Evolutionary conservation across 2,113 vertebrate genomes (phyloP), one percentile per base, ranked within the genome.

Genomic region (Engraulis encrasicolus): DNA sequence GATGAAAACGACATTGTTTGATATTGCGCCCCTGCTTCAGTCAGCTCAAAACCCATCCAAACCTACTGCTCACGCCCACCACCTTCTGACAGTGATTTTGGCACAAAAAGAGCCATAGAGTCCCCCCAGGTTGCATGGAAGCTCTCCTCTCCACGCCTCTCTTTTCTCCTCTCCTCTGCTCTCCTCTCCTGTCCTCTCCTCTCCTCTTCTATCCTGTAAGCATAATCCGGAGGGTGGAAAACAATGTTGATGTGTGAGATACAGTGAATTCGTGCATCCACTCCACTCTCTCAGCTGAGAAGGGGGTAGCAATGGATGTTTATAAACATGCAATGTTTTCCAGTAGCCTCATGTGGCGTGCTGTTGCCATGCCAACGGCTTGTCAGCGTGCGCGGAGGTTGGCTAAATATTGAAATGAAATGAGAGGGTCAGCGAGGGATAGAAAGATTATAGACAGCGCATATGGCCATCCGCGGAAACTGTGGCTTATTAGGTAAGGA

Each of bases 311-410:
- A 71, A 71, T 14, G 15, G 61, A 71, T 71, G 61, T 71, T 34
- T 71, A 1, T 71, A 34, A 71, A 71, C 66, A 74, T 74, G 14
- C 66, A 36, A 74, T 74, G 66, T 74, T 36, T 74, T 34, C 66
- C 31, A 3, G 0, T 17, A 74, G 66, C 66, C 15, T 12, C 27
- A 31, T 36, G 66, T 34, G 66, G 66, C 27, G 2, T 74, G 66
- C 15, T 31, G 66, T 74, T 74, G 66, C 66, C 66, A 74, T 74
- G 66, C 31, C 27, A 74, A 74, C 66, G 31, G 5, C 11, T 27
- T 1, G 14, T 36, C 2, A 74, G 66, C 66, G 27, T 27, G 34
- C 27, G 23, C n/a, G n/a, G n/a, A n/a, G 31, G 31, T 74, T 34
- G 4, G 34, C 66, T 18, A 74, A 15, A 74, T 74, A 74, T 31